Percentiles rank a stretch among this genome's conserved stretches.
Evolutionary conservation across 2,888 invertebrate species (phyloP).

Genomic region (Aleiodes testaceus): DNA sequence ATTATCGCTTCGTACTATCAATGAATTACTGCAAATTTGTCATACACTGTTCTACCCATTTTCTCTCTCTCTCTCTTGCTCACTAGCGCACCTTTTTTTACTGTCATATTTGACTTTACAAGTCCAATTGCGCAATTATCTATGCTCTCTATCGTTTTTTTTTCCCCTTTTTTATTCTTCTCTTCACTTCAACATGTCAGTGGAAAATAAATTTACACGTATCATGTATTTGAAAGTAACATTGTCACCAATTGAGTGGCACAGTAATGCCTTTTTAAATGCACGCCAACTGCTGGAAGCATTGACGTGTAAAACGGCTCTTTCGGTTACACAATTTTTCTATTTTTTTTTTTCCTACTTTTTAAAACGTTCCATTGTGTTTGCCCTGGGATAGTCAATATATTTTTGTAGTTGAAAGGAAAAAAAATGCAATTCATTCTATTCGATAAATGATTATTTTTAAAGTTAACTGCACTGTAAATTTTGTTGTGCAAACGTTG

Average conservation of each 20-base stretch:
- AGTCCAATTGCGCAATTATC: conserved; percentile 19
- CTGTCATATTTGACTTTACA: background rate
- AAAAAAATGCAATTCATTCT: background rate
- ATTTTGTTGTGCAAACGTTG: background rate
- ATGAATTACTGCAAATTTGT: conserved; percentile 25
- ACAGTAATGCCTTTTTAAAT: background rate
- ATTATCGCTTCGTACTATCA: conserved; percentile 50
- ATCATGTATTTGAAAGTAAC: background rate
- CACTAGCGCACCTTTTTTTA: background rate
- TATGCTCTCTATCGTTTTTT: background rate
- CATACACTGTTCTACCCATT: background rate
- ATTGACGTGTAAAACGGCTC: conserved; percentile 17
- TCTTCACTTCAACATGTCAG: background rate
- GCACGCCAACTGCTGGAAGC: background rate
- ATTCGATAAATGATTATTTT: background rate
- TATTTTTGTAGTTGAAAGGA: background rate
- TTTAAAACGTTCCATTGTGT: conserved; percentile 2
- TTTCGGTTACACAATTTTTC: background rate
- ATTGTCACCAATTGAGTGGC: background rate
- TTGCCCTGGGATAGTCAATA: background rate
- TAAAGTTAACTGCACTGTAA: background rate
- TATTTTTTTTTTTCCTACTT: background rate
- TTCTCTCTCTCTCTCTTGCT: background rate
- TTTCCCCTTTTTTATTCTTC: background rate
- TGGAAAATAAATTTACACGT: background rate